A percentile compares a stretch with the other conserved stretches of the same genome.
These are phyloP conservation scores for Bos javanicus DNA, from an alignment of 2,113 vertebrate species.

Conservation along the genomic window DNA sequence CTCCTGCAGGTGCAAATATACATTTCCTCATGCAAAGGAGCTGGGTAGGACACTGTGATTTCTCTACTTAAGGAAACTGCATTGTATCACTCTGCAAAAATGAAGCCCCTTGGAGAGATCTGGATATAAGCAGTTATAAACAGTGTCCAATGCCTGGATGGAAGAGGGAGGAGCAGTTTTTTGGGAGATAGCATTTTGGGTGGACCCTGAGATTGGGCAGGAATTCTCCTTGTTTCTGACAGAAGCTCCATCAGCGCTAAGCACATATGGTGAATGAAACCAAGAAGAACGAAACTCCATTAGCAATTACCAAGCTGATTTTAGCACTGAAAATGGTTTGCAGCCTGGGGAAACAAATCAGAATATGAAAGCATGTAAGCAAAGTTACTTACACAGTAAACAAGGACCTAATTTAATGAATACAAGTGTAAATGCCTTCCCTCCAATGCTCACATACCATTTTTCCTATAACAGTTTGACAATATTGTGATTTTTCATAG, in stretches of 20 bases:
- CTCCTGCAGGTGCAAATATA: rapidly evolving
- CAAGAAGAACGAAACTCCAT: neutral
- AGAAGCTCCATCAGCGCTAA: too few relatives aligned
- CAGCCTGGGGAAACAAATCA: neutral
- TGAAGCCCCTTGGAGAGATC: rapidly evolving
- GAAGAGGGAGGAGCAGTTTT: rapidly evolving
- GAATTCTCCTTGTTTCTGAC: neutral
- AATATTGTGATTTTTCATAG: slow-evolving; percentile 6
- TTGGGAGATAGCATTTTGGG: too few relatives aligned
- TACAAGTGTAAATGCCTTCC: neutral
- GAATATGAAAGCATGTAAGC: neutral
- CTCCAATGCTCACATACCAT: neutral
- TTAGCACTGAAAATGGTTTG: neutral
- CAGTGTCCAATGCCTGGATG: rapidly evolving
- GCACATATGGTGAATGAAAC: neutral
- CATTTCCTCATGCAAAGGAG: rapidly evolving
- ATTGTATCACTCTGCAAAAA: rapidly evolving
- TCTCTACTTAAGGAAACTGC: rapidly evolving
- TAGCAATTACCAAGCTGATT: too few relatives aligned
- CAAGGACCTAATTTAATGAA: neutral
- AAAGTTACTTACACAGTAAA: neutral
- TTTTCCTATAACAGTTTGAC: neutral
- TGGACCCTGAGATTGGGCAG: too few relatives aligned
- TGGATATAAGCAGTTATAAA: rapidly evolving
- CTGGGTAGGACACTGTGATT: rapidly evolving